phyloP scores from a whole-genome alignment of 2,113 vertebrate genomes.

The Haplochromis burtoni region DNA sequence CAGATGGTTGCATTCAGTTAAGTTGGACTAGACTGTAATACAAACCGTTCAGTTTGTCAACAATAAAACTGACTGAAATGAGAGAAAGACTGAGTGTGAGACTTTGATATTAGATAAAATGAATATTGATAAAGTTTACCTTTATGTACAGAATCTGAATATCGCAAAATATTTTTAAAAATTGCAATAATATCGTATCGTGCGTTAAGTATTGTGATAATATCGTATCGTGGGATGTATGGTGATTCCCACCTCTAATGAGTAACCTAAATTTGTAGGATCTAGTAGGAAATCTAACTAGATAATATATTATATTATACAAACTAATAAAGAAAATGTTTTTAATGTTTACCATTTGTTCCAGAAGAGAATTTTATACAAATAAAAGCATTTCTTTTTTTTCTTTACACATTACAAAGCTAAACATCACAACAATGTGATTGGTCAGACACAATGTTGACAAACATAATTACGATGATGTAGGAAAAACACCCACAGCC shows the following conservation, averaged over 20 bases:
- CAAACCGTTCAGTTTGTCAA: too few species aligned
- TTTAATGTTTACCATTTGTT: background rate
- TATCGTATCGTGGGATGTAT: too few species aligned
- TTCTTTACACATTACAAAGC: background rate
- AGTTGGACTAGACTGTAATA: too few species aligned
- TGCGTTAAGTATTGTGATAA: too few species aligned
- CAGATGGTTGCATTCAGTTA: too few species aligned
- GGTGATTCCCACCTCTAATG: background rate
- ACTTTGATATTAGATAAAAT: too few species aligned
- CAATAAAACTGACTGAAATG: too few species aligned
- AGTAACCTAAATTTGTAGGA: background rate
- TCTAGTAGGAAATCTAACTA: background rate
- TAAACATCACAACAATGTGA: background rate
- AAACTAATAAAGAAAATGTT: background rate
- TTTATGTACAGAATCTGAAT: too few species aligned
- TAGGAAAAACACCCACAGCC: background rate
- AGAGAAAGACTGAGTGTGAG: too few species aligned
- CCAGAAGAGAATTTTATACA: background rate
- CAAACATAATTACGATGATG: background rate
- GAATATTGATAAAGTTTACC: too few species aligned
- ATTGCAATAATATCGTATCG: too few species aligned
- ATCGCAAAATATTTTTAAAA: too few species aligned
- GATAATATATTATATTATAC: background rate
- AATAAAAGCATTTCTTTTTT: background rate
- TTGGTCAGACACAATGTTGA: accelerated